These are phyloP conservation scores for Morelia viridis DNA, from an alignment of 2,797 vertebrate species.

Conservation along the genomic window DNA sequence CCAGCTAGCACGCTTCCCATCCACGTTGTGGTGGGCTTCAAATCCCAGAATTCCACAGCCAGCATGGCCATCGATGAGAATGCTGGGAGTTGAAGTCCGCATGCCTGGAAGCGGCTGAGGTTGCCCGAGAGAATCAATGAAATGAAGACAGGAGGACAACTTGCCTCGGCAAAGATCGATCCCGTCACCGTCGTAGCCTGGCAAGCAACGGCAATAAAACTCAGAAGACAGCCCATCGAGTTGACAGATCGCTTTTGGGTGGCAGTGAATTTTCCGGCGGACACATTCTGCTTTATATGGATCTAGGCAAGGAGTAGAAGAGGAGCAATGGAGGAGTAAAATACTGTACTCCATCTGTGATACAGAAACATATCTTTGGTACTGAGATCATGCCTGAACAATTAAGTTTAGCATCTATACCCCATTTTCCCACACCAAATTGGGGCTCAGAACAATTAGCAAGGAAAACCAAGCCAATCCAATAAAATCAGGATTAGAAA, in stretches of 20 bases:
- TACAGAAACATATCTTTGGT: neutral
- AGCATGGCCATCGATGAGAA: neutral
- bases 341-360: neutral
- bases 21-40: neutral
- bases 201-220: slow-evolving; percentile 47
- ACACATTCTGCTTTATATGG: slow-evolving; percentile 32
- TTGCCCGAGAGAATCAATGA: neutral
- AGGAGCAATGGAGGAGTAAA: neutral
- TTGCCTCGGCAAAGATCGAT: slow-evolving; percentile 32
- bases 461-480: neutral
- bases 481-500: neutral
- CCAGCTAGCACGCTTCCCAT: neutral
- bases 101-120: neutral
- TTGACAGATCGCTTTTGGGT: slow-evolving; percentile 40
- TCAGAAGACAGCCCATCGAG: slow-evolving; percentile 23
- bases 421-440: neutral
- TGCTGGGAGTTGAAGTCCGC: neutral
- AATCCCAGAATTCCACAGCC: neutral
- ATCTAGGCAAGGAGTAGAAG: neutral
- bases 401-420: too few species aligned
- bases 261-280: slow-evolving; percentile 18
- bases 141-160: neutral
- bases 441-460: neutral
- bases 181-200: slow-evolving; percentile 38
- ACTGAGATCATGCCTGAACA: too few species aligned